These are phyloP conservation scores for Machimus atricapillus DNA, from an alignment of 2,888 invertebrate species.

Conservation along the genomic window DNA sequence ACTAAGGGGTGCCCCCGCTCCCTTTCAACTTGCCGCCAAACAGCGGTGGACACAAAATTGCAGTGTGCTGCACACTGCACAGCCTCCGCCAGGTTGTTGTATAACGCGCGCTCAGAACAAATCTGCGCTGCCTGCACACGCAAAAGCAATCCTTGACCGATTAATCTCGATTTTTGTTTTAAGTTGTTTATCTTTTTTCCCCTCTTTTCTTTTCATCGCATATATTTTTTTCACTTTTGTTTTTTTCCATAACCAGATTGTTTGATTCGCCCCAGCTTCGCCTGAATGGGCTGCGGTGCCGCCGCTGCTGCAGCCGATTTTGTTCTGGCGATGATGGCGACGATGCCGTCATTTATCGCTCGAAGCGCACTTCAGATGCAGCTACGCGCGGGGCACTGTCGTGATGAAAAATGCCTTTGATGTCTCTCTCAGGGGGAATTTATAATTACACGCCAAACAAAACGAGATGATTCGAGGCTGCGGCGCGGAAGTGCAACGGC, in stretches of 20 bases:
- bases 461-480: neutral
- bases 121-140: constrained; percentile 25
- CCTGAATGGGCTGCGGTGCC: constrained; percentile 5
- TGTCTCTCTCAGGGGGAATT: neutral
- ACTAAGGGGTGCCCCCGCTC: neutral
- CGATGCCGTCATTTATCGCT: constrained; percentile 27
- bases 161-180: constrained; percentile 45
- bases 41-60: constrained; percentile 42
- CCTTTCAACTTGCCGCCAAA: constrained; percentile 10
- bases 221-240: neutral
- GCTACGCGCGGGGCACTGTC: neutral
- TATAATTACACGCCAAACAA: neutral
- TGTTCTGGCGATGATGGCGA: constrained; percentile 20
- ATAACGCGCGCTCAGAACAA: constrained; percentile 33
- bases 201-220: constrained; percentile 27
- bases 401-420: neutral
- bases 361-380: neutral
- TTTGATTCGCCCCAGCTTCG: constrained; percentile 46
- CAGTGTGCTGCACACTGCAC: neutral
- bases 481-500: neutral
- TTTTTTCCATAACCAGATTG: constrained; percentile 26
- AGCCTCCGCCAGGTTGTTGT: constrained; percentile 11
- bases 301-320: constrained; percentile 34
- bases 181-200: constrained; percentile 8
- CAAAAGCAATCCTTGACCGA: constrained; percentile 47